phyloP scores from a whole-genome alignment of 2,113 vertebrate genomes.

The Electrona antarctica region DNA sequence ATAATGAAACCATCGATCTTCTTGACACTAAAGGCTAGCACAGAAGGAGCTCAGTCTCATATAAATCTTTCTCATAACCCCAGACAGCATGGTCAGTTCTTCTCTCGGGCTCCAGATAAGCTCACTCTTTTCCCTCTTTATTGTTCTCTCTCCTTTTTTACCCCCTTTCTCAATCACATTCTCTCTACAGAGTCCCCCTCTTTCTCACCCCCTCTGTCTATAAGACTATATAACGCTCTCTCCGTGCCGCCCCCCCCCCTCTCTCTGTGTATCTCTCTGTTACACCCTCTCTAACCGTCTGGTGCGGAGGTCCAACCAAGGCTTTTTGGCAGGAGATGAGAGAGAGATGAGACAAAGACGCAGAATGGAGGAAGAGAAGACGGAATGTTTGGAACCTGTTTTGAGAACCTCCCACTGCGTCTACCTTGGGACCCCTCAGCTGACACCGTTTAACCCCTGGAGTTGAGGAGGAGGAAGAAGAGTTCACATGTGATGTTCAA shows the following conservation, averaged over 20 bases:
- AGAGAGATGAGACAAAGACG: constrained; percentile 53
- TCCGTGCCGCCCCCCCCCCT: background rate
- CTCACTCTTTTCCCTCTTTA: background rate
- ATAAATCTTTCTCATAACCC: constrained; percentile 52
- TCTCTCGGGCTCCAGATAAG: constrained; percentile 38
- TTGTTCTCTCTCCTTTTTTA: background rate
- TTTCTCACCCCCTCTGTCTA: no score
- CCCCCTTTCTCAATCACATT: background rate
- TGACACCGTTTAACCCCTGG: constrained; percentile 51
- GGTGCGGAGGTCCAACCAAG: constrained; percentile 40
- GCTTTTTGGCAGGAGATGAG: constrained; percentile 54
- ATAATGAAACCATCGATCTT: constrained; percentile 64
- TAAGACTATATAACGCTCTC: no score
- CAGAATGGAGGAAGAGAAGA: constrained; percentile 26
- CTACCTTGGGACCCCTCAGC: constrained; percentile 15
- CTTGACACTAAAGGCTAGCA: constrained; percentile 56
- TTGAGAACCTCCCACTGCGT: constrained; percentile 43
- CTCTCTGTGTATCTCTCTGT: background rate
- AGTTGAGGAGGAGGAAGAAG: constrained; percentile 29
- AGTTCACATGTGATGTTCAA: constrained; percentile 19
- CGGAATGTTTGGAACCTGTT: constrained; percentile 47
- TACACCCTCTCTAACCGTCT: constrained; percentile 25
- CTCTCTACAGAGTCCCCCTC: no score
- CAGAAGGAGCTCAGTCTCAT: constrained; percentile 54
- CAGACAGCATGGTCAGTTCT: constrained; percentile 28